Evolutionary conservation across 2,888 invertebrate genomes (phyloP).

Genomic region (Endotricha flammealis): DNA sequence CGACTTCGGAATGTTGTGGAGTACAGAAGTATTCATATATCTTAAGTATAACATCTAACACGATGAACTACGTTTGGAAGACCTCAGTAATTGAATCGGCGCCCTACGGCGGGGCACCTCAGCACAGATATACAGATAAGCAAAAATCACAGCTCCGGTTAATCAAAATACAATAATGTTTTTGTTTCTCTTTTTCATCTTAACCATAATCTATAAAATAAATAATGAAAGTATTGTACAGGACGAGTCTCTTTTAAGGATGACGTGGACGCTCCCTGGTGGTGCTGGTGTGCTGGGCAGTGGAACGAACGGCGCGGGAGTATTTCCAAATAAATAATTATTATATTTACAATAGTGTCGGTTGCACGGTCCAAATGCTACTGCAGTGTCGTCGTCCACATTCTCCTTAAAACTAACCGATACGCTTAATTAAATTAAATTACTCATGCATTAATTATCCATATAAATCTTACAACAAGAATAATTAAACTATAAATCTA

Average conservation of each 20-base stretch:
- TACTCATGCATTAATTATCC: constrained; percentile 60
- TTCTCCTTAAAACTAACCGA: constrained; percentile 49
- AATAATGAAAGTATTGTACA: constrained; percentile 74
- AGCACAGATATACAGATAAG: constrained; percentile 61
- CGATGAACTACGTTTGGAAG: constrained; percentile 32
- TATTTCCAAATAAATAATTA: constrained; percentile 26
- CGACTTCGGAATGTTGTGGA: not conserved
- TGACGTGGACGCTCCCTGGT: constrained; percentile 44
- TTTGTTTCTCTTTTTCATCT: constrained; percentile 65
- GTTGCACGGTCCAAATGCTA: constrained; percentile 5
- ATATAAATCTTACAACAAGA: constrained; percentile 59
- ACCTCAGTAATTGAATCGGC: constrained; percentile 37
- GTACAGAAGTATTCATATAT: not conserved
- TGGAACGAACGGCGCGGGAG: not conserved
- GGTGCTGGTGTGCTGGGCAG: not conserved
- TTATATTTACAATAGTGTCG: constrained; percentile 26
- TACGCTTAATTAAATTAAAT: constrained; percentile 55
- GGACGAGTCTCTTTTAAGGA: constrained; percentile 57
- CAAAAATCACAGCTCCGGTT: constrained; percentile 78
- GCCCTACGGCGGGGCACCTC: constrained; percentile 25
- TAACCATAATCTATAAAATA: constrained; percentile 66
- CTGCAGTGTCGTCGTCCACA: constrained; percentile 36
- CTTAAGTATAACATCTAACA: constrained; percentile 9
- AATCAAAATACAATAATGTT: constrained; percentile 70
- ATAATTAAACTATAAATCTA: constrained; percentile 68